Conservation (phyloP, 2,113 vertebrate genomes). For the Prunella fulvescens region DNA sequence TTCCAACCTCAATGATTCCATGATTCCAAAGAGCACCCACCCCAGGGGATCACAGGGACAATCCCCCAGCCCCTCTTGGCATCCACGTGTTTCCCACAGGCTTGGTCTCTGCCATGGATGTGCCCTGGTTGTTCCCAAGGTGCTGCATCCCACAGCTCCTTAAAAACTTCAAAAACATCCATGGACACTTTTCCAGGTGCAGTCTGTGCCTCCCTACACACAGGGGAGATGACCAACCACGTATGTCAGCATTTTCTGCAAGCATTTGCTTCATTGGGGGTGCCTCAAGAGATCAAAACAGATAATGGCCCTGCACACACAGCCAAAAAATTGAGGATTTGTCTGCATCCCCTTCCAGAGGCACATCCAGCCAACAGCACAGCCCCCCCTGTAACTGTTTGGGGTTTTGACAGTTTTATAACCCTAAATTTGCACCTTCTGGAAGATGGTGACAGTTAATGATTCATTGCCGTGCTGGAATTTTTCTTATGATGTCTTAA, state of each 20-base stretch:
- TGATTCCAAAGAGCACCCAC: neutral
- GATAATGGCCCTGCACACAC: too few species aligned
- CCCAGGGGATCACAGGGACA: rapidly evolving
- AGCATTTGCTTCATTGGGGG: too few species aligned
- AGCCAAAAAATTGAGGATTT: neutral
- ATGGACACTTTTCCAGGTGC: neutral
- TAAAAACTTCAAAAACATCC: neutral
- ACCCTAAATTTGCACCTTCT: conserved; percentile 60
- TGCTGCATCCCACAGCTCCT: neutral
- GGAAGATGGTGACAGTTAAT: conserved; percentile 2
- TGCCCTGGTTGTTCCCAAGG: neutral
- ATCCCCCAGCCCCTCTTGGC: neutral
- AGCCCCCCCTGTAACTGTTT: neutral
- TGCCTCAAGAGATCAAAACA: too few species aligned
- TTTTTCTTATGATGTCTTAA: conserved; percentile 58
- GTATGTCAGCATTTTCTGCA: too few species aligned
- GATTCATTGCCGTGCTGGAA: conserved; percentile 40
- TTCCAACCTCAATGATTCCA: neutral
- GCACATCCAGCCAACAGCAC: neutral
- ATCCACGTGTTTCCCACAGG: neutral
- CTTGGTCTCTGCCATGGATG: neutral
- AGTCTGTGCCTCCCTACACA: neutral
- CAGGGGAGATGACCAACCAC: too few species aligned
- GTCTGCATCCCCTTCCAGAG: neutral
- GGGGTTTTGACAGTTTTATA: conserved; percentile 53